A percentile compares a stretch with the other conserved stretches of the same genome.
phyloP scores from a whole-genome alignment of 2,113 vertebrate genomes.

The Pipra filicauda region DNA sequence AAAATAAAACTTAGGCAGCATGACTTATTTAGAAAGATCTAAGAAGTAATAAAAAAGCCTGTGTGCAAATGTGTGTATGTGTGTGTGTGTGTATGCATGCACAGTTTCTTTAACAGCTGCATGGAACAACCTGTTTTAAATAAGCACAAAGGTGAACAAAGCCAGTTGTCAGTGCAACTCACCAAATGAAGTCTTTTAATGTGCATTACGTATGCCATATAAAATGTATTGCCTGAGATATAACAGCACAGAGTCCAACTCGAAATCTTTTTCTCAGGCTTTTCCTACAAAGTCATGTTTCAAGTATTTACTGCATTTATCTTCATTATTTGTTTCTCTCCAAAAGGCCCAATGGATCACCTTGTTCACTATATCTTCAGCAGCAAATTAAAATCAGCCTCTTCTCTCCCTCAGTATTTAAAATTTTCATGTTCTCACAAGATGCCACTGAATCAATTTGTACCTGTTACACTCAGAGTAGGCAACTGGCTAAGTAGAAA shows the following conservation, averaged over 20 bases:
- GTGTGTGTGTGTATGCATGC: rapidly evolving
- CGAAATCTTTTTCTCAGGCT: not conserved
- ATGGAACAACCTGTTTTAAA: conserved; percentile 59
- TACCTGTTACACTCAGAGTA: not conserved
- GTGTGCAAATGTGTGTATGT: not conserved
- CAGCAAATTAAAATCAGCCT: not conserved
- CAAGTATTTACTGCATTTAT: conserved; percentile 34
- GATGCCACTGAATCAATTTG: not conserved
- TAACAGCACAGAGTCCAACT: not conserved
- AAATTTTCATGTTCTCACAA: not conserved
- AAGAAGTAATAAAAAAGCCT: conserved; percentile 33
- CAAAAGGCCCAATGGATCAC: not conserved
- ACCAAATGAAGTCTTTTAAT: conserved; percentile 30
- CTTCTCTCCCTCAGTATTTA: not conserved
- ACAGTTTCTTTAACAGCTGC: conserved; percentile 26
- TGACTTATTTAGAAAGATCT: conserved; percentile 21
- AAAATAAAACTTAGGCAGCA: conserved; percentile 20
- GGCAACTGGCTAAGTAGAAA: not conserved
- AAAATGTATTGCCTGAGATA: conserved; percentile 48
- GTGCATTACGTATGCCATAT: conserved; percentile 14
- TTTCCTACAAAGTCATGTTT: conserved; percentile 17
- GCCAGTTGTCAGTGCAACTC: conserved; percentile 14
- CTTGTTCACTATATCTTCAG: not conserved
- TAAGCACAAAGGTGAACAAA: conserved; percentile 41
- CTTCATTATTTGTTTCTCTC: not conserved